Conservation (phyloP, 2,113 vertebrate genomes). For the Leucosticte australis region DNA sequence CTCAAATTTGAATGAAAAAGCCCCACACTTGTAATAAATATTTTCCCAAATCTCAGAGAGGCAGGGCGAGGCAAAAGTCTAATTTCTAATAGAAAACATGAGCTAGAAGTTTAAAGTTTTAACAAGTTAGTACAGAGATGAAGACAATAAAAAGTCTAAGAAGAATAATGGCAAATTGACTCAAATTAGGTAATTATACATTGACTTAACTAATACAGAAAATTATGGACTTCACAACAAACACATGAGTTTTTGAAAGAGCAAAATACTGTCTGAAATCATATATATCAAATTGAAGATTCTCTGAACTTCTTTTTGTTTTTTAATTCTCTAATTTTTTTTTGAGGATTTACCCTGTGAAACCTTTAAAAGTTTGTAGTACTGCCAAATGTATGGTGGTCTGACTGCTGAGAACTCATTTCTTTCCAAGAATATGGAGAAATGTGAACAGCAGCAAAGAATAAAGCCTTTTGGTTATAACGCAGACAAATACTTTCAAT, state of each 20-base stretch:
- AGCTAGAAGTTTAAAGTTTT: neutral
- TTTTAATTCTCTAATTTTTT: neutral
- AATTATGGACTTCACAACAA: neutral
- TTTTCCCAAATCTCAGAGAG: neutral
- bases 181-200: neutral
- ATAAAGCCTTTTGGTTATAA: neutral
- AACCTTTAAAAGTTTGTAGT: neutral
- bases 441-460: neutral
- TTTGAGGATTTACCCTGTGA: neutral
- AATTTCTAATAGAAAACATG: neutral
- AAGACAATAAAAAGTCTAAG: neutral
- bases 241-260: neutral
- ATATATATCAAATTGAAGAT: neutral
- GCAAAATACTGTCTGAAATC: neutral
- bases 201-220: neutral
- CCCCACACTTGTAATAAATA: fast-evolving
- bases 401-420: neutral
- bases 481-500: neutral
- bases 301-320: neutral
- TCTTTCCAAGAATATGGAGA: neutral
- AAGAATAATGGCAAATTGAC: neutral
- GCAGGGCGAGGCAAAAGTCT: neutral
- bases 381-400: neutral
- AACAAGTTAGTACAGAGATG: neutral
- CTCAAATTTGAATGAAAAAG: neutral